Evolutionary conservation across 2,113 vertebrate genomes (phyloP), one percentile per base, ranked within the genome.

Genomic region (Zosterops hypoxanthus): DNA sequence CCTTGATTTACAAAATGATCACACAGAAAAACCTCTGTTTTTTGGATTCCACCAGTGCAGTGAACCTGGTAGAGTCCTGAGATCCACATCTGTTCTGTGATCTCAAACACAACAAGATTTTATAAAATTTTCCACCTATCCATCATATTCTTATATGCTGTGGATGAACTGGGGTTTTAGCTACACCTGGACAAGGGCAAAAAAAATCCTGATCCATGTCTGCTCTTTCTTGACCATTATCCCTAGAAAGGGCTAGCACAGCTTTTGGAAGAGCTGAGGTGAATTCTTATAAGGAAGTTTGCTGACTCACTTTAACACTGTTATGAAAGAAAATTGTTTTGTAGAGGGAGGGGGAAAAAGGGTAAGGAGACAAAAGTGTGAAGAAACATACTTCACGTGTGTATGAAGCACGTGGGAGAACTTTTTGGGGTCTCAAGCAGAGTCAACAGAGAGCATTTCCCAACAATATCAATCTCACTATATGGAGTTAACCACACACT

Each of bases 321-420:
- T 21, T 26, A 39, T 8, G 28, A 44, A 90, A 94, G 12, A 91
- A 68, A 82, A 50, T 2, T 11, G 4, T 55, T 81, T 72, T 20
- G 10, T 24, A 63, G 6, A 28, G 57, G 7, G 17, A 59, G 8
- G 9, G 5, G 2, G 0, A 12, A 66, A 49, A 81, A 25, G 1
- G 4, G 4, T 46, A 56, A 80, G 28, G 31, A 65, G 20, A 33
- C 5, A 66, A 33, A 28, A 64, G 2, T 22, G 6, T 56, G 49
- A 72, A 85, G 18, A 79, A 85, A 80, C 3, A 47, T 52, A n/a
- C 8, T 49, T 55, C 17, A 77, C 65, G 44, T 7, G 73, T 25
- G 6, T 52, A 22, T 33, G 21, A 63, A 56, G 28, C 28, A n/a
- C 36, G 31, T 11, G 63, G 34, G 5, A 84, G 12, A 14, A 78